These are phyloP conservation scores for Danio aesculapii DNA, from an alignment of 2,797 vertebrate species.

Conservation along the genomic window DNA sequence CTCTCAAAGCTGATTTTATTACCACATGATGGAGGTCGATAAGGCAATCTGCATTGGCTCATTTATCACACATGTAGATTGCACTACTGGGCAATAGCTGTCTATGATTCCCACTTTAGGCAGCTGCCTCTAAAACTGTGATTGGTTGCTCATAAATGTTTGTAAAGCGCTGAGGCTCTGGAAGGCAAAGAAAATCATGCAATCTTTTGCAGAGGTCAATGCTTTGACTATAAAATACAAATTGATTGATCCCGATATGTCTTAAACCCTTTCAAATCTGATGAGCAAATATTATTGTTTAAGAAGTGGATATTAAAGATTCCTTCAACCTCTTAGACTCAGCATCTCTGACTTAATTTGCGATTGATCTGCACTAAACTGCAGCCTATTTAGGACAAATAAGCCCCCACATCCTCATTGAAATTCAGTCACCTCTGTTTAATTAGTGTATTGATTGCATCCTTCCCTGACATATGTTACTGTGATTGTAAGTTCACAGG, in stretches of 20 bases:
- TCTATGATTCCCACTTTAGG: neutral
- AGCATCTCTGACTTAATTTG: neutral
- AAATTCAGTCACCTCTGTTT: slow-evolving; percentile 25
- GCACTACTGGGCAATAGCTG: slow-evolving; percentile 19
- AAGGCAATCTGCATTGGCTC: slow-evolving; percentile 39
- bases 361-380: slow-evolving; percentile 7
- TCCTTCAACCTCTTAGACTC: neutral
- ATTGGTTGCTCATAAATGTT: slow-evolving; percentile 25
- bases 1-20: slow-evolving; percentile 36
- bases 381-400: slow-evolving; percentile 14
- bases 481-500: neutral
- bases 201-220: neutral
- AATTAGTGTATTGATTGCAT: slow-evolving; percentile 17
- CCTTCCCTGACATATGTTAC: neutral
- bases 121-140: slow-evolving; percentile 25
- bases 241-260: neutral
- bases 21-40: slow-evolving; percentile 40
- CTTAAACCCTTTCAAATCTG: neutral
- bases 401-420: slow-evolving; percentile 5
- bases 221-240: neutral
- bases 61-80: slow-evolving; percentile 43
- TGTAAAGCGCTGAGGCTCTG: neutral
- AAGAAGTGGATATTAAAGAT: neutral
- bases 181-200: slow-evolving; percentile 13
- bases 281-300: neutral